Evolutionary conservation across 2,113 vertebrate genomes (phyloP), one percentile per base, ranked within the genome.

Genomic region (Malurus cyaneus): DNA sequence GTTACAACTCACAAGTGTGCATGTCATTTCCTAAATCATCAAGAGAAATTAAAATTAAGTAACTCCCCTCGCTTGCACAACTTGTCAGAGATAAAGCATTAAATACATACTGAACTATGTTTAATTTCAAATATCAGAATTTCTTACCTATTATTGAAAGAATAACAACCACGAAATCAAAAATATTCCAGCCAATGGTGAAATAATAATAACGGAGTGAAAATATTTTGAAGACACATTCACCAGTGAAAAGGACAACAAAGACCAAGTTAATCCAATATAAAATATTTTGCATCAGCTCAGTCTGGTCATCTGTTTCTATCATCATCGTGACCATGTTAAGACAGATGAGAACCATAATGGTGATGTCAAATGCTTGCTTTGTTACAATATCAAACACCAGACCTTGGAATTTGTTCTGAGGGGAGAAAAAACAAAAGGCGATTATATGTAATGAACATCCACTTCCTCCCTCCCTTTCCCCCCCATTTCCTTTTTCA

Each of bases 251-350:
- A 61, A 99, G 92, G 64, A 98, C 88, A 77, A 99, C 98, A 88
- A 99, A 99, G 62, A 98, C 90, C 42, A 98, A 0, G 73, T 99
- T 99, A 84, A 99, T 97, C 70, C 84, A 78, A 8, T 97, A 82
- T 52, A 99, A 98, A 94, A 98, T 92, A 0, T 52, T 0, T 3
- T 54, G 21, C 96, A 94, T 98, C 5, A 96, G 1, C 0, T 17
- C 0, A 41, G 93, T 53, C 94, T 99, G 99, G 1, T 98, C 97
- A 32, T 97, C 99, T 28, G 98, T 98, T 98, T 99, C 99, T 92
- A 99, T 97, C 99, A 99, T 99, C 99, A 99, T 99, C 72, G 98
- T 96, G 31, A 99, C 94, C 99, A 99, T 99, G 89, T 99, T 99
- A 50, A 99, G 98, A 71, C 98, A 99, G 94, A 99, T 99, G 39